These are phyloP conservation scores for Cricetomys ansorgei DNA, from an alignment of 2,113 vertebrate genomes.

Conservation along the genomic window DNA sequence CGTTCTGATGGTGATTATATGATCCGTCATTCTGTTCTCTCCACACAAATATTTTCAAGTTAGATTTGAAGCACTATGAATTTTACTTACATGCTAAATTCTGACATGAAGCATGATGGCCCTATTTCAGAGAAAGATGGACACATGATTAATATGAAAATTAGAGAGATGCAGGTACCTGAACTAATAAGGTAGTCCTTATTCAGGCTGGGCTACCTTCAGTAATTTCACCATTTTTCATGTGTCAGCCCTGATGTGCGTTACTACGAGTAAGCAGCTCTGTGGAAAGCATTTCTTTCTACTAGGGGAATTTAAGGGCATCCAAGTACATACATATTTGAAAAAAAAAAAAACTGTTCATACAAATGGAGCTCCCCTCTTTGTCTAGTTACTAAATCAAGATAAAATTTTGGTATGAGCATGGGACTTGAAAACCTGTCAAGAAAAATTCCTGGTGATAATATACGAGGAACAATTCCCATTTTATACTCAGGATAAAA, in stretches of 20 bases:
- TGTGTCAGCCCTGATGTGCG: constrained; percentile 95
- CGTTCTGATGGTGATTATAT: constrained; percentile 84
- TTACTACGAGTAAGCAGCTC: constrained; percentile 89
- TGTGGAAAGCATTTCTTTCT: constrained; percentile 87
- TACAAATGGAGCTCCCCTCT: constrained; percentile 82
- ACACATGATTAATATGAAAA: constrained; percentile 99
- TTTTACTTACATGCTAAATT: constrained; percentile 93
- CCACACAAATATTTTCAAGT: constrained; percentile 91
- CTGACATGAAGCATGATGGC: constrained; percentile 89
- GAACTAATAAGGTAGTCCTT: constrained; percentile 99
- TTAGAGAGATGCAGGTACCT: constrained; percentile 97
- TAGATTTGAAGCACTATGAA: constrained; percentile 90
- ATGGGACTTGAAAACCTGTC: constrained; percentile 81
- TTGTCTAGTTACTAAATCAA: constrained; percentile 85
- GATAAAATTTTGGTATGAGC: constrained; percentile 82
- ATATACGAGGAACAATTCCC: constrained; percentile 69
- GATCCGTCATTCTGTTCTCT: constrained; percentile 84
- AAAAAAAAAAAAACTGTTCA: constrained; percentile 86
- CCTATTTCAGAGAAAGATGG: constrained; percentile 92
- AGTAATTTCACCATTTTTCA: constrained; percentile 99
- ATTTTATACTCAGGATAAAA: constrained; percentile 73
- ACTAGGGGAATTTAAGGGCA: constrained; percentile 90
- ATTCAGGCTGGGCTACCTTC: constrained; percentile 94
- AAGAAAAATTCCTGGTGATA: constrained; percentile 79
- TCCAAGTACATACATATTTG: constrained; percentile 87